phyloP scores from a whole-genome alignment of 30 jellyfish, hydroid and myxozoan genomes.

The Hydra vulgaris region DNA sequence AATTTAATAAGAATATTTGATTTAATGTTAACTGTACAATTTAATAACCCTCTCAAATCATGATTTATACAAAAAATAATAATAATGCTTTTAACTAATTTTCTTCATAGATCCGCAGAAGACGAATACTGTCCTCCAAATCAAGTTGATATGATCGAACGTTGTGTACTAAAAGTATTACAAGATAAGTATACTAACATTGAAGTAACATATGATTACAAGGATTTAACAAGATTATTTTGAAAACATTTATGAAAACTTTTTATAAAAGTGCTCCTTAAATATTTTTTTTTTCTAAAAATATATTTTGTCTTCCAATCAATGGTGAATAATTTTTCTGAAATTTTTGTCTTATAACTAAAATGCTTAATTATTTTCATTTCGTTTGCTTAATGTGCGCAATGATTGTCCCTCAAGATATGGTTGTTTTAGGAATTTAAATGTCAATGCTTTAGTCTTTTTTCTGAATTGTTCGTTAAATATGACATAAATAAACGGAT shows the following conservation, averaged over 20 bases:
- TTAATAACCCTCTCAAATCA: too few species aligned
- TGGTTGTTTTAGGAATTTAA: background rate
- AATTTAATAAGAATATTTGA: too few species aligned
- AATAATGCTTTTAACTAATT: background rate
- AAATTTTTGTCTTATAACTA: too few species aligned
- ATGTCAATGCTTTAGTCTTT: background rate
- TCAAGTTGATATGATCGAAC: constrained; percentile 72
- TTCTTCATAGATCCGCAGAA: constrained; percentile 49
- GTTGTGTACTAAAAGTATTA: constrained; percentile 37
- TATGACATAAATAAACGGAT: constrained; percentile 62
- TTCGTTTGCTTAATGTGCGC: background rate
- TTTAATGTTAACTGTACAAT: too few species aligned
- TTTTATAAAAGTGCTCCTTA: background rate
- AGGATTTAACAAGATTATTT: constrained; percentile 6
- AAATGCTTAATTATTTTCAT: background rate
- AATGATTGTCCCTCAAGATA: background rate
- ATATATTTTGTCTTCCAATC: too few species aligned
- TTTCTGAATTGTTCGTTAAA: constrained; percentile 28
- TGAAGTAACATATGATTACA: constrained; percentile 16
- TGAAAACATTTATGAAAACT: background rate
- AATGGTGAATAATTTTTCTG: too few species aligned
- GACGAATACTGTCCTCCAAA: constrained; percentile 84
- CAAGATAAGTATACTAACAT: constrained; percentile 28
- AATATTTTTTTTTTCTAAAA: too few species aligned
- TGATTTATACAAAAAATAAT: too few species aligned